Conservation (phyloP, 2,113 vertebrate species). For the Egretta garzetta region DNA sequence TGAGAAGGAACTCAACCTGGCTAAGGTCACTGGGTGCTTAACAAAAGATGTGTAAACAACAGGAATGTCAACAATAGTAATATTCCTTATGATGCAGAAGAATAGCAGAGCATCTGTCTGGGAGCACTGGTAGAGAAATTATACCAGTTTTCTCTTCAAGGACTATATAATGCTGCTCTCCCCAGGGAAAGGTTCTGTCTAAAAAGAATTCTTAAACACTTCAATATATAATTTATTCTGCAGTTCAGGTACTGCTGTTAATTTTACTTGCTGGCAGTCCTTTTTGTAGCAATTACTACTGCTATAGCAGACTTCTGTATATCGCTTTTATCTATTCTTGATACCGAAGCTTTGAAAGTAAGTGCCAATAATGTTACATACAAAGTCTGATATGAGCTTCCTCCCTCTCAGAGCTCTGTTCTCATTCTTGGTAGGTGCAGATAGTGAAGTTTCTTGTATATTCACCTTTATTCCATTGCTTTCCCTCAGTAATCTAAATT, state of each 20-base stretch:
- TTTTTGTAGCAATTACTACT: constrained; percentile 35
- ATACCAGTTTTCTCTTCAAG: background rate
- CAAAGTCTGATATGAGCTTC: background rate
- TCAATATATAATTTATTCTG: constrained; percentile 23
- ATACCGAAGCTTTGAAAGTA: background rate
- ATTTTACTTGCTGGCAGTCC: constrained; percentile 10
- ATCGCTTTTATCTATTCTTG: background rate
- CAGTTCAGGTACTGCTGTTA: constrained; percentile 27
- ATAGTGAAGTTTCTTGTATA: background rate
- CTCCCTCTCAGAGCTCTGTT: background rate
- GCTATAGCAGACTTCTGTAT: background rate
- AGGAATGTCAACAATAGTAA: background rate
- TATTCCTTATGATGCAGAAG: background rate
- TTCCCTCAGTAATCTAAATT: background rate
- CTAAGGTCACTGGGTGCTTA: background rate
- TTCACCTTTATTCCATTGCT: background rate
- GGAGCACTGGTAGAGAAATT: background rate
- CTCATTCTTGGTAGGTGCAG: background rate
- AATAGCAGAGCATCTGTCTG: background rate
- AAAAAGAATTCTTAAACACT: background rate
- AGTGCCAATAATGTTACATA: background rate
- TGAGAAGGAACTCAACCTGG: background rate
- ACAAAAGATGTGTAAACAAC: background rate
- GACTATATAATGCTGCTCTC: background rate
- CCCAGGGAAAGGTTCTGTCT: background rate